phyloP scores from a whole-genome alignment of 2,113 vertebrate genomes.

The Melanerpes aurifrons region DNA sequence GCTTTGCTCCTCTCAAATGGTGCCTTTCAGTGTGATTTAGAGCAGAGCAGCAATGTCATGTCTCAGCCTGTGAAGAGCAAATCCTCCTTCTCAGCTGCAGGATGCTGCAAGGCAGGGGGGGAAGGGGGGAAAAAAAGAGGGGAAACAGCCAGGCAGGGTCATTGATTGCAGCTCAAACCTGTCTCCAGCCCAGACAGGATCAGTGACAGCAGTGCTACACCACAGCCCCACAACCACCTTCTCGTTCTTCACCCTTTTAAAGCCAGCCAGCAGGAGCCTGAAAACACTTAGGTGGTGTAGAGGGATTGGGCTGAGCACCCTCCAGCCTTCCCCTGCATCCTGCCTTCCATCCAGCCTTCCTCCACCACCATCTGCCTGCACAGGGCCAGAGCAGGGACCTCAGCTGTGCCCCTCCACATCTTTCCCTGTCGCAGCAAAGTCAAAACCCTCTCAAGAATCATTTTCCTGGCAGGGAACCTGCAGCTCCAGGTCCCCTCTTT shows the following conservation, averaged over 20 bases:
- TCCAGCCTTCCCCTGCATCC: background rate
- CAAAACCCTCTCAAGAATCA: background rate
- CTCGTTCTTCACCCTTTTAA: background rate
- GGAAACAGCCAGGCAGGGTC: background rate
- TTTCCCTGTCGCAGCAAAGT: background rate
- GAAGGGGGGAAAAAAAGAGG: background rate
- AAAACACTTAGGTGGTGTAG: accelerated
- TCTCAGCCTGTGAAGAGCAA: background rate
- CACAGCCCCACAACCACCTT: background rate
- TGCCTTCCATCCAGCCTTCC: too few species aligned
- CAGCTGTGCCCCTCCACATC: accelerated
- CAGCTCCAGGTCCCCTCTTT: background rate
- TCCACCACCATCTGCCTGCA: background rate
- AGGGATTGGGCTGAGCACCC: background rate
- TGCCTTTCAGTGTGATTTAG: background rate
- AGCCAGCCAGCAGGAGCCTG: background rate
- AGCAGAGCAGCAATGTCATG: background rate
- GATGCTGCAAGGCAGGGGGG: background rate
- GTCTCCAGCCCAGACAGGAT: background rate
- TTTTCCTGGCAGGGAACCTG: background rate
- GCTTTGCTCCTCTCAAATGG: background rate
- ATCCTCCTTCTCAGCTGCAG: background rate
- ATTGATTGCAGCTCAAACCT: background rate
- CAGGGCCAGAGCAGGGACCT: background rate
- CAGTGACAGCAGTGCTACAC: background rate